Percentiles rank a stretch among this genome's conserved stretches.
Evolutionary conservation across 2,113 vertebrate species (phyloP).

Genomic region (Uropsilus gracilis): DNA sequence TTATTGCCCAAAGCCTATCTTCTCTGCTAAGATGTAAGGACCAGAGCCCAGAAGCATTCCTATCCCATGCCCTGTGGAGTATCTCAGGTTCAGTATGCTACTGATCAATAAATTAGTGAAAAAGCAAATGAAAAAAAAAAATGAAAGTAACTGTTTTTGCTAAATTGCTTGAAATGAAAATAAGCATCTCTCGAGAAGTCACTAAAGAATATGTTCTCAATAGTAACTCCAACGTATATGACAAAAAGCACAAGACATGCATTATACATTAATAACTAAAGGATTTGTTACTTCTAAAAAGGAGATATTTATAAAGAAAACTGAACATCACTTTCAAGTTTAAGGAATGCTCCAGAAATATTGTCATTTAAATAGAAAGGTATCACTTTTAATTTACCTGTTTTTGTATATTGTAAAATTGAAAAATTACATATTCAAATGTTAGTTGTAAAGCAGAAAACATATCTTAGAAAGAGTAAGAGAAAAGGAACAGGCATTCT

Average conservation of each 20-base stretch:
- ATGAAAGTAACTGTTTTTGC: not conserved
- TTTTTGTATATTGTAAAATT: constrained; percentile 34
- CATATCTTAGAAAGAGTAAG: constrained; percentile 15
- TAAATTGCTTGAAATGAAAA: not conserved
- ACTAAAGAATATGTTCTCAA: not conserved
- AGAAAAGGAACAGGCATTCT: not conserved
- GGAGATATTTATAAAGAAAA: not conserved
- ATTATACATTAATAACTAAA: not conserved
- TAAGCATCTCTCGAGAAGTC: constrained; percentile 9
- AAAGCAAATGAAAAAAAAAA: not conserved
- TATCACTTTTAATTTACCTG: not conserved
- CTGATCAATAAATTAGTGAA: not conserved
- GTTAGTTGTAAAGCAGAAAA: constrained; percentile 44
- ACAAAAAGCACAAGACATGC: not conserved
- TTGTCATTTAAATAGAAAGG: not conserved
- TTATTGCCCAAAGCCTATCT: not conserved
- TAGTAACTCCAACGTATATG: not conserved
- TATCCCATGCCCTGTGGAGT: not conserved
- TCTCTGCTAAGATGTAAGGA: not conserved
- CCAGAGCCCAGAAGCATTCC: not conserved
- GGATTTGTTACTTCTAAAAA: not conserved
- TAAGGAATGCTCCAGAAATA: not conserved
- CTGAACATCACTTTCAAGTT: not conserved
- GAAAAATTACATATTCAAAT: constrained; percentile 43
- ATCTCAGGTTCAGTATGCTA: not conserved